Evolutionary conservation across 2,797 vertebrate genomes (phyloP).

Genomic region (Channallabes apus): DNA sequence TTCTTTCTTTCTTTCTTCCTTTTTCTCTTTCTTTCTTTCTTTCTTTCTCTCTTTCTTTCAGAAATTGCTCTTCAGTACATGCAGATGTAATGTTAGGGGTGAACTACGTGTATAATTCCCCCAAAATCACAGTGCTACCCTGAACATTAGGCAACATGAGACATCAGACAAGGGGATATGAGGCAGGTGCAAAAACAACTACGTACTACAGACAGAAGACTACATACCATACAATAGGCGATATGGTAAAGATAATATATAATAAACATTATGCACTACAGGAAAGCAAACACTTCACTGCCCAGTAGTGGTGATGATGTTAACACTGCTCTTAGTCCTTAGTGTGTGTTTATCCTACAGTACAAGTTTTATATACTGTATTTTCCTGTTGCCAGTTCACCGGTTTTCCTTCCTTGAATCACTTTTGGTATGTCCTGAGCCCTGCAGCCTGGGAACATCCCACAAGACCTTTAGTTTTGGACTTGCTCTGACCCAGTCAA

Average conservation of each 20-base stretch:
- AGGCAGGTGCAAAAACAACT: no score
- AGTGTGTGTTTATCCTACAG: neutral
- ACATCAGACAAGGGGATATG: neutral
- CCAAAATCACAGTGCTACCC: neutral
- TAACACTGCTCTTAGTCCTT: neutral
- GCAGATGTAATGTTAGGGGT: neutral
- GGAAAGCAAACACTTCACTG: neutral
- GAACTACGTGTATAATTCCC: neutral
- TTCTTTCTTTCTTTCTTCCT: neutral
- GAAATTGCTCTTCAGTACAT: neutral
- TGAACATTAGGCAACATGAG: neutral
- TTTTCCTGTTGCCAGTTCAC: no score
- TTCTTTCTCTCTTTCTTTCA: neutral
- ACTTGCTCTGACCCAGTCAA: no score
- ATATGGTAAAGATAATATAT: neutral
- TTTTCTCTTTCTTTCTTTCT: no score
- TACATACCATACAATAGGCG: neutral
- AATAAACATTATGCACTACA: neutral
- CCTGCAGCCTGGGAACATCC: no score
- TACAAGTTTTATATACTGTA: no score
- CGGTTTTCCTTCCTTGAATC: no score
- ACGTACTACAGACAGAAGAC: no score
- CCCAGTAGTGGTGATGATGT: neutral
- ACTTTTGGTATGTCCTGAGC: no score
- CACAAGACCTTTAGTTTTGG: no score